Evolutionary conservation across 2,888 invertebrate genomes (phyloP).

Genomic region (Bombylius major): DNA sequence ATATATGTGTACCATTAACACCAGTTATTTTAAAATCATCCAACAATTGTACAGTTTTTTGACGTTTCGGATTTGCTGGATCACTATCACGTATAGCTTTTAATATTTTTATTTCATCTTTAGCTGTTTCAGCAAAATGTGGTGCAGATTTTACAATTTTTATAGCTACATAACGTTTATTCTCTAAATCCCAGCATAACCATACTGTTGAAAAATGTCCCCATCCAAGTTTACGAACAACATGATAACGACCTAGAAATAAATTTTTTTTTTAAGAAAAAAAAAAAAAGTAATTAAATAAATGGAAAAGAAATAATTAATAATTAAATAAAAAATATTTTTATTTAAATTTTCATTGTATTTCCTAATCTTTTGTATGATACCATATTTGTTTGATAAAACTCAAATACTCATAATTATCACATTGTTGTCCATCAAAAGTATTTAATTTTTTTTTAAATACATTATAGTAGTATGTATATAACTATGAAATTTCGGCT

Average conservation of each 20-base stretch:
- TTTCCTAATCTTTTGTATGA: too few species aligned
- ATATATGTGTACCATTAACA: constrained; percentile 95
- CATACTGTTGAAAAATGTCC: constrained; percentile 99
- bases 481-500: too few species aligned
- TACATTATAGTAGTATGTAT: too few species aligned
- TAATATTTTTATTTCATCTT: constrained; percentile 97
- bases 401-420: too few species aligned
- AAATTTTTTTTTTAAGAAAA: not conserved
- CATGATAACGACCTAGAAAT: constrained; percentile 34
- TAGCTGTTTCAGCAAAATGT: constrained; percentile 97
- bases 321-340: not conserved
- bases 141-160: constrained; percentile 99
- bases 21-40: constrained; percentile 98
- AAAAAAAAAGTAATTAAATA: not conserved
- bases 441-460: too few species aligned
- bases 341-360: not conserved
- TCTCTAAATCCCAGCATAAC: constrained; percentile 96
- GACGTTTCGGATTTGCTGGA: constrained; percentile 78
- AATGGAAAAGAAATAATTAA: not conserved
- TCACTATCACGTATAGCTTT: constrained; percentile 92
- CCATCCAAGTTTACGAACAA: constrained; percentile 66
- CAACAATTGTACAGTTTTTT: constrained; percentile 92
- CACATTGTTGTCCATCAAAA: too few species aligned
- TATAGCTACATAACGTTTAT: constrained; percentile 91
- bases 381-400: too few species aligned